A percentile compares a stretch with the other conserved stretches of the same genome.
phyloP scores from a whole-genome alignment of 2,888 invertebrate species.

The Argynnis bischoffii region DNA sequence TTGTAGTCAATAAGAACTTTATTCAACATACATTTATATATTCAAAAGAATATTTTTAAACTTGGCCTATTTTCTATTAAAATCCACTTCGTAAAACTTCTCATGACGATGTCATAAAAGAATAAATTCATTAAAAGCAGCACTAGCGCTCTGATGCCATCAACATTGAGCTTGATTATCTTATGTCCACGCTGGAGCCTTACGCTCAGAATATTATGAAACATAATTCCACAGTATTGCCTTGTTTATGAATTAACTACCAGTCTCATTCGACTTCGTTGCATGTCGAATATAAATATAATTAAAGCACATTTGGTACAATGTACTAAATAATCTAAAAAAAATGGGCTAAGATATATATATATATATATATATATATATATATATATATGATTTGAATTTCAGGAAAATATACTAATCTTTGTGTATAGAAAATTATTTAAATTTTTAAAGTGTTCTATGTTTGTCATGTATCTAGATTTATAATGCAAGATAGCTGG shows the following conservation, averaged over 20 bases:
- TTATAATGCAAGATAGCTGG: too few relatives aligned
- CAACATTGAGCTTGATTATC: constrained; percentile 56
- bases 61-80: constrained; percentile 18
- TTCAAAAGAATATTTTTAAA: constrained; percentile 14
- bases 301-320: too few relatives aligned
- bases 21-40: constrained; percentile 13
- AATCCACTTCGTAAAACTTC: constrained; percentile 8
- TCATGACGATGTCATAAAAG: constrained; percentile 14
- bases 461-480: too few relatives aligned
- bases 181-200: constrained; percentile 32
- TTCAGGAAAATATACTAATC: too few relatives aligned
- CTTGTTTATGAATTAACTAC: constrained; percentile 1
- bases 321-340: too few relatives aligned
- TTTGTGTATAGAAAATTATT: too few relatives aligned
- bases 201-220: constrained; percentile 24
- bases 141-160: constrained; percentile 37
- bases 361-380: too few relatives aligned
- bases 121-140: constrained; percentile 30
- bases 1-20: neutral
- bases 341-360: too few relatives aligned
- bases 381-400: too few relatives aligned
- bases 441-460: too few relatives aligned
- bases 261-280: neutral
- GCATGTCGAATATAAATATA: neutral
- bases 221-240: constrained; percentile 12